Percentiles rank a stretch among this genome's conserved stretches.
Evolutionary conservation across 2,888 invertebrate species (phyloP).

Genomic region (Dione vanillae): DNA sequence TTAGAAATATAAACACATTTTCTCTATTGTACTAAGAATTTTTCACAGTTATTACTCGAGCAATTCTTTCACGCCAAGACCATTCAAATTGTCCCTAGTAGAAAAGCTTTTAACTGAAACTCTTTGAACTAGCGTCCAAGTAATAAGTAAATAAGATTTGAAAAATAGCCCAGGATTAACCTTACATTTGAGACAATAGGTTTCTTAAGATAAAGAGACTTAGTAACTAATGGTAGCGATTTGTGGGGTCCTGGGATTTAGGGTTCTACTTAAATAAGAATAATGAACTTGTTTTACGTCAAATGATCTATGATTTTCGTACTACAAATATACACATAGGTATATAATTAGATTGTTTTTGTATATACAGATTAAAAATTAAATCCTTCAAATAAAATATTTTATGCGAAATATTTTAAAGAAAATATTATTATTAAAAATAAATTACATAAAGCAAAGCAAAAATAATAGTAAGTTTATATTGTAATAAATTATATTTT

Average conservation of each 20-base stretch:
- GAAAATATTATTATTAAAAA: too few species aligned
- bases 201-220: slow-evolving; percentile 21
- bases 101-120: neutral
- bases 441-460: too few species aligned
- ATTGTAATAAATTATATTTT: too few species aligned
- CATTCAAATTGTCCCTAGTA: slow-evolving; percentile 2
- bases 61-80: neutral
- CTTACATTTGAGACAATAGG: slow-evolving; percentile 18
- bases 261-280: neutral
- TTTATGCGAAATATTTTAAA: too few species aligned
- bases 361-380: too few species aligned
- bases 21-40: neutral
- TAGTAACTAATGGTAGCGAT: slow-evolving; percentile 22
- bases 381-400: too few species aligned
- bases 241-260: neutral
- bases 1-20: neutral
- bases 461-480: too few species aligned
- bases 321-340: too few species aligned
- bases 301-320: neutral
- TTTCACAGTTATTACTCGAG: slow-evolving; percentile 1
- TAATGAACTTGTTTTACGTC: neutral
- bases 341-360: too few species aligned
- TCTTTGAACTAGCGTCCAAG: slow-evolving; percentile 21
- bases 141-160: slow-evolving; percentile 23
- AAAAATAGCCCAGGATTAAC: slow-evolving; percentile 22